These are phyloP conservation scores for Micrasema minimum DNA, from an alignment of 1,140 invertebrate genomes.

Conservation along the genomic window DNA sequence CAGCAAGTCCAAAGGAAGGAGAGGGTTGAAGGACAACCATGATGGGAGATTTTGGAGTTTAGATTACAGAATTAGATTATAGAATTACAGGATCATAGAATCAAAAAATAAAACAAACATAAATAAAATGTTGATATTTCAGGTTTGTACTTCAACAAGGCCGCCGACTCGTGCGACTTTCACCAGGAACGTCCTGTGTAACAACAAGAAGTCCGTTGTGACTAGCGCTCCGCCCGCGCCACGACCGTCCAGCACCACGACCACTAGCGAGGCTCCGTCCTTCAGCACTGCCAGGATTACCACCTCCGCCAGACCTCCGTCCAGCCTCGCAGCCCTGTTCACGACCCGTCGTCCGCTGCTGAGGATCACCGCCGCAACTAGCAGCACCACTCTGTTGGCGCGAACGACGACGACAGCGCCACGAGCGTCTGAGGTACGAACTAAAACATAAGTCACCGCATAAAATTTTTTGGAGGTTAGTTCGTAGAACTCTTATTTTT, in stretches of 20 bases:
- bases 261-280: slow-evolving; percentile 64
- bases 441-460: too few species aligned
- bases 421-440: slow-evolving; percentile 50
- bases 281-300: slow-evolving; percentile 60
- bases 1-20: too few species aligned
- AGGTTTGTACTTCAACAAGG: slow-evolving; percentile 91
- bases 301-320: slow-evolving; percentile 62
- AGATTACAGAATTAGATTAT: too few species aligned
- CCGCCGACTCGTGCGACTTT: slow-evolving; percentile 92
- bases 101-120: too few species aligned
- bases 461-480: too few species aligned
- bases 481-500: too few species aligned
- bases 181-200: slow-evolving; percentile 87
- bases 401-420: slow-evolving; percentile 58
- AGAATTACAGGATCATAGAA: too few species aligned
- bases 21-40: too few species aligned
- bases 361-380: slow-evolving; percentile 60
- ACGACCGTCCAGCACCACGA: slow-evolving; percentile 59
- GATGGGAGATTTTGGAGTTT: too few species aligned
- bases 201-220: slow-evolving; percentile 65
- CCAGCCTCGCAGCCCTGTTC: slow-evolving; percentile 58
- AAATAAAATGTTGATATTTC: slow-evolving; percentile 49
- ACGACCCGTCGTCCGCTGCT: slow-evolving; percentile 56
- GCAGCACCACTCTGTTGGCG: slow-evolving; percentile 56
- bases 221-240: slow-evolving; percentile 67